Conservation (phyloP, 2,797 vertebrate genomes). For the Arnoldichthys spilopterus region DNA sequence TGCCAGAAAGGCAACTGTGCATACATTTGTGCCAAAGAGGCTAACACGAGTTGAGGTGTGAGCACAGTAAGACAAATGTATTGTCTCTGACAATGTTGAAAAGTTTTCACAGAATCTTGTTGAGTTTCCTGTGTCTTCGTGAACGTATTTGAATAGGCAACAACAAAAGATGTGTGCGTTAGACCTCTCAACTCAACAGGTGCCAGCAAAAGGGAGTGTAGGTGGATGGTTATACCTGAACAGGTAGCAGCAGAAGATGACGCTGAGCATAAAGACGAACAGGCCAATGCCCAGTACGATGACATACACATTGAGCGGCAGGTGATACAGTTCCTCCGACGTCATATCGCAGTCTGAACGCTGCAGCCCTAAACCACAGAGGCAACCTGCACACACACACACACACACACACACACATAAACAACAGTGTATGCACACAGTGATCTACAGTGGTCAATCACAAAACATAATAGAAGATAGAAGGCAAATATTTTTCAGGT, state of each 20-base stretch:
- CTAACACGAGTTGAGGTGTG: too few species aligned
- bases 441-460: not conserved
- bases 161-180: not conserved
- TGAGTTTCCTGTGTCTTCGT: not conserved
- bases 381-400: slow-evolving; percentile 74
- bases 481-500: slow-evolving; percentile 45
- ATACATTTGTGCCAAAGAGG: not conserved
- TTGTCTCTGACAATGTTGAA: not conserved
- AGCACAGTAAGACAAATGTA: not conserved
- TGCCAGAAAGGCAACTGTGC: not conserved
- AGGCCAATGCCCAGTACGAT: slow-evolving; percentile 85
- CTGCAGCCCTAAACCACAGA: slow-evolving; percentile 79
- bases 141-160: not conserved
- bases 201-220: not conserved
- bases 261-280: slow-evolving; percentile 86
- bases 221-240: slow-evolving; percentile 76
- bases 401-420: slow-evolving; percentile 65
- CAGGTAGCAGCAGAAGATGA: slow-evolving; percentile 87
- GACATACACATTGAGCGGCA: slow-evolving; percentile 84
- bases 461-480: slow-evolving; percentile 19
- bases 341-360: slow-evolving; percentile 82
- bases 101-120: not conserved
- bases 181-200: slow-evolving; percentile 59
- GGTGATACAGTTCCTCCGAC: slow-evolving; percentile 78
- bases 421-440: slow-evolving; percentile 45